phyloP scores from a whole-genome alignment of 2,888 invertebrate genomes.

The Leucophora obtusa region DNA sequence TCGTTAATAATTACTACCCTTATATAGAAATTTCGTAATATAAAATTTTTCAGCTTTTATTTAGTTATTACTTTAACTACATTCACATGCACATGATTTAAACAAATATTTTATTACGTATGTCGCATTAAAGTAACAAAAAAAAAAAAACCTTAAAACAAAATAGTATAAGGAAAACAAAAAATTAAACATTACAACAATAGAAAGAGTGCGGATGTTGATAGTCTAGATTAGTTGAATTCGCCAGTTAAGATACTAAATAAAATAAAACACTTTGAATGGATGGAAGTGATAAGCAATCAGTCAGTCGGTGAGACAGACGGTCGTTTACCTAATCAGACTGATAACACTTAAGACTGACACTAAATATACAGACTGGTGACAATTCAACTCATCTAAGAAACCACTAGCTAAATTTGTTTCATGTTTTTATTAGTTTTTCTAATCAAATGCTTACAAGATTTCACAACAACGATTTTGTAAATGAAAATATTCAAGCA shows the following conservation, averaged over 20 bases:
- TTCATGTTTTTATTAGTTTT: neutral
- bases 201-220: neutral
- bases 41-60: too few species aligned
- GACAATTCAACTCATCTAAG: neutral
- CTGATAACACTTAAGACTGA: neutral
- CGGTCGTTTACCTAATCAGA: neutral
- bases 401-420: neutral
- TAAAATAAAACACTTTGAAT: neutral
- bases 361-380: neutral
- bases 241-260: neutral
- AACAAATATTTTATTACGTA: constrained; percentile 1
- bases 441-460: neutral
- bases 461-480: neutral
- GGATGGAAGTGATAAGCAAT: neutral
- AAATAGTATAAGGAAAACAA: too few species aligned
- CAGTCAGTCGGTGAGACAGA: neutral
- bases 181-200: neutral
- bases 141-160: neutral
- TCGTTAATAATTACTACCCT: too few species aligned
- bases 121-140: constrained; percentile 20
- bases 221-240: too few species aligned
- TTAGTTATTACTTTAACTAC: too few species aligned
- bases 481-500: neutral
- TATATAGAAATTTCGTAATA: too few species aligned
- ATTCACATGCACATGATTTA: neutral